These are phyloP conservation scores for Pedionomus torquatus DNA, from an alignment of 2,113 vertebrate genomes.

Conservation along the genomic window DNA sequence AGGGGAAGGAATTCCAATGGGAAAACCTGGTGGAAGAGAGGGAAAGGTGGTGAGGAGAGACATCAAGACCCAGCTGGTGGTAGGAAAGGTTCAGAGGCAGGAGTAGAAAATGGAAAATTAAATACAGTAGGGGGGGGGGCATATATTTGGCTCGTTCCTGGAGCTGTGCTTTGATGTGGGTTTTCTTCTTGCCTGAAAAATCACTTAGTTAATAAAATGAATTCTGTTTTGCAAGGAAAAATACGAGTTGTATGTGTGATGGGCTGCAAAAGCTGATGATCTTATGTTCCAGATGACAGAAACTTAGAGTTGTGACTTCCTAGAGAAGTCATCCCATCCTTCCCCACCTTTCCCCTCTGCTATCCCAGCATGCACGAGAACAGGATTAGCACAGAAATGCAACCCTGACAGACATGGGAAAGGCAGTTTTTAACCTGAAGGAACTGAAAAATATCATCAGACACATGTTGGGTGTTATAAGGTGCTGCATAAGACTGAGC, in stretches of 20 bases:
- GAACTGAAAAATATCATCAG: neutral
- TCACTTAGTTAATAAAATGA: neutral
- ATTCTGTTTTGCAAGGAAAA: neutral
- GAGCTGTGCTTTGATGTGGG: neutral
- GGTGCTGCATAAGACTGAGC: fast-evolving
- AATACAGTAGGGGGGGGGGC: too few relatives aligned
- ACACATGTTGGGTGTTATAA: neutral
- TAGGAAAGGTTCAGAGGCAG: neutral
- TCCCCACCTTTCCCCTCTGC: neutral
- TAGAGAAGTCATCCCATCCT: neutral
- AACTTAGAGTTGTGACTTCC: neutral
- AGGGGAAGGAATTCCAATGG: neutral
- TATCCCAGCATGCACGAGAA: neutral
- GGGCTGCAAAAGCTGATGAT: neutral
- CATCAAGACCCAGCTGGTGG: neutral
- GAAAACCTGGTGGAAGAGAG: neutral
- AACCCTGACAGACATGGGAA: neutral
- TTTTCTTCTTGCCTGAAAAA: neutral
- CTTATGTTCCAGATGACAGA: neutral
- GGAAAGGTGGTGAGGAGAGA: neutral
- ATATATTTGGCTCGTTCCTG: neutral
- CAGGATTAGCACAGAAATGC: neutral
- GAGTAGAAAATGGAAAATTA: neutral
- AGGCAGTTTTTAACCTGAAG: neutral
- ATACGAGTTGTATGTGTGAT: neutral